These are phyloP conservation scores for Galbula dea DNA, from an alignment of 2,113 vertebrate genomes.

Conservation along the genomic window DNA sequence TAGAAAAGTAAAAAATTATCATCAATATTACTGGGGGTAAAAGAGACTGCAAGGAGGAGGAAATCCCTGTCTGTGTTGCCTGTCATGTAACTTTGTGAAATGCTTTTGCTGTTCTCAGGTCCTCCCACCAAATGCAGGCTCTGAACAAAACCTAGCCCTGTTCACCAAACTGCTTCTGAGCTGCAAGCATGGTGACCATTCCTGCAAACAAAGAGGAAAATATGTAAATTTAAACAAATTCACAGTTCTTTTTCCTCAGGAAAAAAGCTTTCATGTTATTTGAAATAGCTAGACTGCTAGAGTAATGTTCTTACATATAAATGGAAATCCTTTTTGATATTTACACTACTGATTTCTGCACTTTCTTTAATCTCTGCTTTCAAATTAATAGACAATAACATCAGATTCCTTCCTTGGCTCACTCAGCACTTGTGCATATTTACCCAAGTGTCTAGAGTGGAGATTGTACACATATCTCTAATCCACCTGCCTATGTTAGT, in stretches of 20 bases:
- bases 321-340: constrained; percentile 84
- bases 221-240: constrained; percentile 75
- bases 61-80: background rate
- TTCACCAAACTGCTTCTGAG: constrained; percentile 59
- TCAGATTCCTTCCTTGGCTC: constrained; percentile 82
- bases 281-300: constrained; percentile 68
- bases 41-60: background rate
- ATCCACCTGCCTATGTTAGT: constrained; percentile 88
- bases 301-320: constrained; percentile 80
- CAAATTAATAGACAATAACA: constrained; percentile 93
- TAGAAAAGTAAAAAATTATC: background rate
- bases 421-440: constrained; percentile 83
- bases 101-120: background rate
- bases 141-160: constrained; percentile 57
- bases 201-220: constrained; percentile 72
- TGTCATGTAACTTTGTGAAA: background rate
- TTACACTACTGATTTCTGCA: constrained; percentile 86
- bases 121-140: background rate
- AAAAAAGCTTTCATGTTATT: constrained; percentile 66
- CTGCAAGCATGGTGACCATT: constrained; percentile 51
- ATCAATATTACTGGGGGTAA: background rate
- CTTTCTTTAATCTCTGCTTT: constrained; percentile 90
- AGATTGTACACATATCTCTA: constrained; percentile 87
- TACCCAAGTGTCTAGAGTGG: constrained; percentile 86
- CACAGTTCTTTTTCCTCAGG: constrained; percentile 55